Evolutionary conservation across 1,140 invertebrate genomes (phyloP).

Genomic region (Littorina saxatilis): DNA sequence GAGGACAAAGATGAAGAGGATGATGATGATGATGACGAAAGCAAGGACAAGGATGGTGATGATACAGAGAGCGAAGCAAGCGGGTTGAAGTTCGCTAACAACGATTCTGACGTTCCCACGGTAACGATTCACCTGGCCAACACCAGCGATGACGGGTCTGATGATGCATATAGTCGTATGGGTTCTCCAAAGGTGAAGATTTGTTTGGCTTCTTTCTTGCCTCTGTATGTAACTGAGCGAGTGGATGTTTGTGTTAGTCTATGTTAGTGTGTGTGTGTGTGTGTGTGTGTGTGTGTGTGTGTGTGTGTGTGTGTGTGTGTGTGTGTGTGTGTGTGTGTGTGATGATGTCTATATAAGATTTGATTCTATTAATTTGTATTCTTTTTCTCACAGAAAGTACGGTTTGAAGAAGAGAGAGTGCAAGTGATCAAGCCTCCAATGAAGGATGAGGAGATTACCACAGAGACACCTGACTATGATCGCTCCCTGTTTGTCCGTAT

Average conservation of each 20-base stretch:
- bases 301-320: too few species aligned
- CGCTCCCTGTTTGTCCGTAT: conserved; percentile 66
- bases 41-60: conserved; percentile 49
- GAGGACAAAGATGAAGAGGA: conserved; percentile 53
- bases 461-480: conserved; percentile 69
- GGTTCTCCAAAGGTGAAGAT: conserved; percentile 61
- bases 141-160: conserved; percentile 39
- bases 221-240: too few species aligned
- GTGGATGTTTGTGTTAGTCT: too few species aligned
- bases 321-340: too few species aligned
- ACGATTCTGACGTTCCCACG: conserved; percentile 35
- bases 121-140: conserved; percentile 29
- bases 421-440: conserved; percentile 57
- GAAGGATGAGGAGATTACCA: conserved; percentile 61
- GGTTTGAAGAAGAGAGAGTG: conserved; percentile 57
- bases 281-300: too few species aligned
- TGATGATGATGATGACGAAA: conserved; percentile 43
- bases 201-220: neutral
- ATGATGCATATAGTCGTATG: conserved; percentile 39
- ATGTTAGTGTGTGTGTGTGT: too few species aligned
- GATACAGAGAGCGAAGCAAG: conserved; percentile 26
- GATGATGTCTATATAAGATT: too few species aligned
- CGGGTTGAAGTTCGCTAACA: neutral
- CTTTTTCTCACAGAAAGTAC: conserved; percentile 59
- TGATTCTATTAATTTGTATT: conserved; percentile 7